Conservation (phyloP, 2,888 invertebrate species). For the Leucophenga montana region DNA sequence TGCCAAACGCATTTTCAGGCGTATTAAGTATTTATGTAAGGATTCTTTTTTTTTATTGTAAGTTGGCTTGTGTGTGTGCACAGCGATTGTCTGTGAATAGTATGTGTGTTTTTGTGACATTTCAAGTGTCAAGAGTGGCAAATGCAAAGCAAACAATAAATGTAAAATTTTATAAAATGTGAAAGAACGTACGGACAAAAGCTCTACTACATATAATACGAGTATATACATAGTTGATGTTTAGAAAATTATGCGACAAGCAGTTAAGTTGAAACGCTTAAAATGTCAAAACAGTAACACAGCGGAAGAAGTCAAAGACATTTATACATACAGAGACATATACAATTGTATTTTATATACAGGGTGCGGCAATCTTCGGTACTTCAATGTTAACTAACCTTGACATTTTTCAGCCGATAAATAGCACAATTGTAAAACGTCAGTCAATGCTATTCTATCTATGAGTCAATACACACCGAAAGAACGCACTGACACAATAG, state of each 20-base stretch:
- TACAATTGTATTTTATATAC: neutral
- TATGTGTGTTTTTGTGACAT: conserved; percentile 5
- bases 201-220: too few species aligned
- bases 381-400: too few species aligned
- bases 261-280: conserved; percentile 23
- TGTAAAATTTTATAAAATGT: neutral
- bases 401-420: too few species aligned
- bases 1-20: conserved; percentile 4
- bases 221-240: conserved; percentile 12
- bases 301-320: neutral
- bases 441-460: too few species aligned
- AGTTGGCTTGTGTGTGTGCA: neutral
- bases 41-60: neutral
- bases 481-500: too few species aligned
- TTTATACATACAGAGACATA: neutral
- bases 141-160: conserved; percentile 23
- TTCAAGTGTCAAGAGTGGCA: conserved; percentile 2
- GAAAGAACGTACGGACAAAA: neutral
- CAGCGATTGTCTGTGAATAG: neutral
- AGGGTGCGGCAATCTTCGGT: too few species aligned
- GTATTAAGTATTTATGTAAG: neutral
- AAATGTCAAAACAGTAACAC: conserved; percentile 10
- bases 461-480: too few species aligned
- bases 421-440: too few species aligned
- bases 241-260: conserved; percentile 22